A percentile compares a stretch with the other conserved stretches of the same genome.
phyloP scores from a whole-genome alignment of 2,888 invertebrate species.

The Adelognathus sp. region DNA sequence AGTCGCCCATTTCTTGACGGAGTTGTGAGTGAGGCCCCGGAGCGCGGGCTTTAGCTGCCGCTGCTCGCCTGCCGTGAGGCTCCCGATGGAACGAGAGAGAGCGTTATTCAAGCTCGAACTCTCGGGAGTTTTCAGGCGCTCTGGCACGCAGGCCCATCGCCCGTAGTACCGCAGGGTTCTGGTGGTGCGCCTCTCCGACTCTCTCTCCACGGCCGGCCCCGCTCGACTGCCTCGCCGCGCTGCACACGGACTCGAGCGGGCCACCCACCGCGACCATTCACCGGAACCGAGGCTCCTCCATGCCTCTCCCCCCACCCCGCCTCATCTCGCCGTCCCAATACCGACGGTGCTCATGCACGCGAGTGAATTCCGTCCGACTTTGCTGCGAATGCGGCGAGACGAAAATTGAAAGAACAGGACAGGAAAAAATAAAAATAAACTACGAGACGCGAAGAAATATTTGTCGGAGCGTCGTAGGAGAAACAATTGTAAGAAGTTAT shows the following conservation, averaged over 20 bases:
- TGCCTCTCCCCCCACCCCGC: background rate
- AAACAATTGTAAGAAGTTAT: too few species aligned
- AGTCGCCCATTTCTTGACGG: constrained; percentile 64
- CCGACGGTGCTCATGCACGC: constrained; percentile 75
- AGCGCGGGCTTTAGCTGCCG: constrained; percentile 49
- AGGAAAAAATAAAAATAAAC: background rate
- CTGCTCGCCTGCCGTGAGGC: constrained; percentile 22
- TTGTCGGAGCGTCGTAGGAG: too few species aligned
- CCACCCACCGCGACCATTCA: constrained; percentile 81
- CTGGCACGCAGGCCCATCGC: constrained; percentile 62
- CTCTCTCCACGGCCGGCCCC: constrained; percentile 81
- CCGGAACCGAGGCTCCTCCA: constrained; percentile 78
- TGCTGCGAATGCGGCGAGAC: background rate
- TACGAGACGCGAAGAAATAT: background rate
- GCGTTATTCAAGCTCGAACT: constrained; percentile 34
- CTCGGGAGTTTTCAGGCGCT: constrained; percentile 52
- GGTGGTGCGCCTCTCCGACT: constrained; percentile 37
- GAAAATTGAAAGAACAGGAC: constrained; percentile 14
- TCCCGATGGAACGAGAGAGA: constrained; percentile 31
- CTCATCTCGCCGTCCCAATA: constrained; percentile 71
- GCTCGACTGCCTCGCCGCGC: constrained; percentile 81
- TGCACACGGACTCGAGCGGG: constrained; percentile 81
- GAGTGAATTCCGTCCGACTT: constrained; percentile 51
- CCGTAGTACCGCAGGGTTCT: constrained; percentile 31
- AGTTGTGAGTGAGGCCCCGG: constrained; percentile 62